A percentile compares a stretch with the other conserved stretches of the same genome.
Evolutionary conservation across 2,888 invertebrate species (phyloP).

Genomic region (Blera fallax): DNA sequence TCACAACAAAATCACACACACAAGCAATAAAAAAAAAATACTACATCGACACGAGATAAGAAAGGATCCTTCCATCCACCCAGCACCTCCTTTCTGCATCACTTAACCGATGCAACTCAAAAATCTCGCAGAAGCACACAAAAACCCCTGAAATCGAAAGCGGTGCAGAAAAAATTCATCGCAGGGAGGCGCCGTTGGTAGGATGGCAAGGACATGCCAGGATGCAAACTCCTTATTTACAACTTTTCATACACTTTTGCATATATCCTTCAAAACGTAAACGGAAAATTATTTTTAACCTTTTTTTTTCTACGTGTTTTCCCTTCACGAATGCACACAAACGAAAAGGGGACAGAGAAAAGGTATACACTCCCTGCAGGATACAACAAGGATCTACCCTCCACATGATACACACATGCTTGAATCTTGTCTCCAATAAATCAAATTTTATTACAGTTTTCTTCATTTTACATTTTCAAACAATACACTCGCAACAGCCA

Average conservation of each 20-base stretch:
- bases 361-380: constrained; percentile 66
- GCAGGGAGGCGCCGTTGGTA: background rate
- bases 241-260: constrained; percentile 72
- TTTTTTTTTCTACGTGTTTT: constrained; percentile 8
- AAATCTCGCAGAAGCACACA: constrained; percentile 26
- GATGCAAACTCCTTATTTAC: constrained; percentile 71
- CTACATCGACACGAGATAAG: constrained; percentile 68
- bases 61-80: constrained; percentile 35
- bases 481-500: constrained; percentile 58
- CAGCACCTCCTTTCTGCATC: constrained; percentile 59
- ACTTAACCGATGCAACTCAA: constrained; percentile 71
- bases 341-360: constrained; percentile 9
- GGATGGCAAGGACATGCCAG: constrained; percentile 57
- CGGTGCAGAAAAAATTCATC: constrained; percentile 35
- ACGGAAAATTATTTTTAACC: constrained; percentile 59
- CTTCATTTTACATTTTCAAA: constrained; percentile 78
- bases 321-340: background rate
- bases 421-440: constrained; percentile 82
- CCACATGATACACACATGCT: constrained; percentile 75
- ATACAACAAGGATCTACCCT: constrained; percentile 59
- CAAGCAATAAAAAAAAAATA: background rate
- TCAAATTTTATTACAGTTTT: constrained; percentile 82
- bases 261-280: constrained; percentile 71
- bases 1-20: constrained; percentile 53
- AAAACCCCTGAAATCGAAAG: constrained; percentile 22